A percentile compares a stretch with the other conserved stretches of the same genome.
phyloP scores from a whole-genome alignment of 2,797 vertebrate genomes.

The Harpagifer antarcticus region DNA sequence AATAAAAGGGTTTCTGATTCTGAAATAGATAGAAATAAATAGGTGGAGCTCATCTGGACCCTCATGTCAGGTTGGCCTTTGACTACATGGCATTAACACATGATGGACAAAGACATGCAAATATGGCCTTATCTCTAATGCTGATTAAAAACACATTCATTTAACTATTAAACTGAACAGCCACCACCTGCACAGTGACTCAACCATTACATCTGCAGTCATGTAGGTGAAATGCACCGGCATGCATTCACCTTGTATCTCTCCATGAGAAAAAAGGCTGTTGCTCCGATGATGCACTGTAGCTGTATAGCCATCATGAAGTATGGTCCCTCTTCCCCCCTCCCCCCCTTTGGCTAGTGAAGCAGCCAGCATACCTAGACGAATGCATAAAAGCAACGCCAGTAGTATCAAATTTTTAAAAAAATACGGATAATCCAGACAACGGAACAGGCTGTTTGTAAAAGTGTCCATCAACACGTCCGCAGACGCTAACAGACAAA shows the following conservation, averaged over 20 bases:
- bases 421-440: constrained; percentile 47
- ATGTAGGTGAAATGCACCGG: constrained; percentile 47
- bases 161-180: not conserved
- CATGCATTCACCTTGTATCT: constrained; percentile 39
- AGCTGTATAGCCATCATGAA: constrained; percentile 62
- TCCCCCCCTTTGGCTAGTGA: constrained; percentile 31
- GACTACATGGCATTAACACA: not conserved
- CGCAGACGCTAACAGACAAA: constrained; percentile 58
- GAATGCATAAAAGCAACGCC: constrained; percentile 38
- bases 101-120: constrained; percentile 2
- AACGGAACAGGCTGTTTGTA: constrained; percentile 13
- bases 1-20: not conserved
- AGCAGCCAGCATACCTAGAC: constrained; percentile 65
- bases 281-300: constrained; percentile 56
- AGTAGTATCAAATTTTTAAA: constrained; percentile 29
- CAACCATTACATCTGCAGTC: constrained; percentile 27
- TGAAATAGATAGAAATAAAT: not conserved
- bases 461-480: constrained; percentile 70
- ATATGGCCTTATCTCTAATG: constrained; percentile 6
- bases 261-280: not conserved
- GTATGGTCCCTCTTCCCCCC: constrained; percentile 47
- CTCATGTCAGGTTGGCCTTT: not conserved
- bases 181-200: not conserved
- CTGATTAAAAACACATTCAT: not conserved
- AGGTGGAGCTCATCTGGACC: not conserved